phyloP scores from a whole-genome alignment of 2,797 vertebrate species.

The Trematomus bernacchii region DNA sequence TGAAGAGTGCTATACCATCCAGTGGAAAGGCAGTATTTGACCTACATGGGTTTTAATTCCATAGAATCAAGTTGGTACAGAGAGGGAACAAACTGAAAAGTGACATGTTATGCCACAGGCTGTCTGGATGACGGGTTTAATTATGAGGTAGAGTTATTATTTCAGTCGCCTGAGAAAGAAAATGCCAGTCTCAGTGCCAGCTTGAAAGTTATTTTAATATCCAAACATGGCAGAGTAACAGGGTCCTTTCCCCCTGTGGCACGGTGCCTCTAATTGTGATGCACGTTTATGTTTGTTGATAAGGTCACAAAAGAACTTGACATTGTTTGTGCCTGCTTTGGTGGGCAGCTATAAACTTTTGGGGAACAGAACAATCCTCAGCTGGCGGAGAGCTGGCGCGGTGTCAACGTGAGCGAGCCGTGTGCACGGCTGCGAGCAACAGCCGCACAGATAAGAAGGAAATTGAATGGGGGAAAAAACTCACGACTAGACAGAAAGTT shows the following conservation, averaged over 20 bases:
- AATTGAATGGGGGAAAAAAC: conserved; percentile 29
- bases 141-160: conserved; percentile 11
- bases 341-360: conserved; percentile 66
- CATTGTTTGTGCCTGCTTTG: conserved; percentile 56
- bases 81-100: conserved; percentile 13
- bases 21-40: too few relatives aligned
- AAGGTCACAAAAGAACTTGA: conserved; percentile 54
- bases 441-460: conserved; percentile 39
- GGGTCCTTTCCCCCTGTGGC: conserved; percentile 30
- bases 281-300: conserved; percentile 54
- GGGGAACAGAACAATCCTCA: conserved; percentile 41
- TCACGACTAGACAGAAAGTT: conserved; percentile 5
- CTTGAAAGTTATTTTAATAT: conserved; percentile 48
- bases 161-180: conserved; percentile 27
- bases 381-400: conserved; percentile 1
- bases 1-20: too few relatives aligned
- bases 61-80: not conserved
- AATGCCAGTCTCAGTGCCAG: conserved; percentile 32
- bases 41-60: not conserved
- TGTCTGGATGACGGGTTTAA: conserved; percentile 18
- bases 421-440: not conserved
- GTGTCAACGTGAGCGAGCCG: not conserved
- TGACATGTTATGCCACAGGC: conserved; percentile 14
- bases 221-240: conserved; percentile 39
- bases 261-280: conserved; percentile 49